Percentiles rank a stretch among this genome's conserved stretches.
Evolutionary conservation across 1,140 invertebrate genomes (phyloP).

Genomic region (Hylyphantes graminicola): DNA sequence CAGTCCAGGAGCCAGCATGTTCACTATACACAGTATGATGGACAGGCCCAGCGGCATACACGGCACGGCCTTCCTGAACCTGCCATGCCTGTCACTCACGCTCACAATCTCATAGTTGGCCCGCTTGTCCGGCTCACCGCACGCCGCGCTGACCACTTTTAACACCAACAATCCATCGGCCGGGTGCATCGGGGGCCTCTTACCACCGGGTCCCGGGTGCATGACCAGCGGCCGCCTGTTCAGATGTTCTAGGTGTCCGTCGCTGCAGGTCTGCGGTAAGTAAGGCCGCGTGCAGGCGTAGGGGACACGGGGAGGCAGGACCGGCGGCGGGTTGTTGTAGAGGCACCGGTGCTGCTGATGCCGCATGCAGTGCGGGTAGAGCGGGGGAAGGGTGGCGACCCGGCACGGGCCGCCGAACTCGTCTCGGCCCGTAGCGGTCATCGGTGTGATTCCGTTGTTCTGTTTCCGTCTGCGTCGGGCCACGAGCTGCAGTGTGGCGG

Average conservation of each 20-base stretch:
- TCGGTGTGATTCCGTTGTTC: slow-evolving; percentile 1
- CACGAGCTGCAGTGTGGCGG: not conserved
- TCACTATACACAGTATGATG: slow-evolving; percentile 69
- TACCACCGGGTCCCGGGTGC: not conserved
- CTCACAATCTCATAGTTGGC: slow-evolving; percentile 57
- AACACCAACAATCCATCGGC: slow-evolving; percentile 40
- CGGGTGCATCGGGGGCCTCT: not conserved
- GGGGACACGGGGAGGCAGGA: not conserved
- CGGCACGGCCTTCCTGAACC: slow-evolving; percentile 70
- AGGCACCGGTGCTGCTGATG: slow-evolving; percentile 57
- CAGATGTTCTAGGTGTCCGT: slow-evolving; percentile 28
- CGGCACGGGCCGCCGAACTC: slow-evolving; percentile 46
- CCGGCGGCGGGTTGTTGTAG: slow-evolving; percentile 36
- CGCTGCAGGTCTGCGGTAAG: slow-evolving; percentile 45
- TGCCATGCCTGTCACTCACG: slow-evolving; percentile 69
- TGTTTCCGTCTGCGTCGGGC: slow-evolving; percentile 17
- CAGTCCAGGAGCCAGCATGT: slow-evolving; percentile 70
- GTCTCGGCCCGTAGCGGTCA: slow-evolving; percentile 42
- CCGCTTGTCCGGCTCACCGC: slow-evolving; percentile 53
- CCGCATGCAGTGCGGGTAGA: slow-evolving; percentile 59
- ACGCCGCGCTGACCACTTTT: slow-evolving; percentile 53
- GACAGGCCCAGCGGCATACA: slow-evolving; percentile 70
- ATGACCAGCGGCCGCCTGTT: slow-evolving; percentile 9
- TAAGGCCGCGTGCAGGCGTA: not conserved
- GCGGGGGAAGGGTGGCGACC: slow-evolving; percentile 54